Conservation (phyloP, 2,888 invertebrate genomes). For the Chloromyia formosa region DNA sequence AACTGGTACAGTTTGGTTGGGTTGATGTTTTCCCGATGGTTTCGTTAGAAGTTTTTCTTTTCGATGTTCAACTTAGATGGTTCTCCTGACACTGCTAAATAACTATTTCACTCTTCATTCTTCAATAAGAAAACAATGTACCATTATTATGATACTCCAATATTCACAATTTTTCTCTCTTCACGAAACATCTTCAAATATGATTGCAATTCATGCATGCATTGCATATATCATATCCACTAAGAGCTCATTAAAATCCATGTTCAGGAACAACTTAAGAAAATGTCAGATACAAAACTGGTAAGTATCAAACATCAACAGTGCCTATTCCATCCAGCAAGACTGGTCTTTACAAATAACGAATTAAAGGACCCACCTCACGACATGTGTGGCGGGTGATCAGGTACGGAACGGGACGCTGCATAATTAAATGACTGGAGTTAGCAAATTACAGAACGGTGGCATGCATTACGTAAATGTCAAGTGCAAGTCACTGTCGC, state of each 20-base stretch:
- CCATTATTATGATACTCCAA: too few species aligned
- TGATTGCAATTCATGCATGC: too few species aligned
- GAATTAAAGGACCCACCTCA: neutral
- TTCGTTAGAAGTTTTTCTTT: too few species aligned
- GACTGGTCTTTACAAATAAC: neutral
- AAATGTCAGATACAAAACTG: slow-evolving; percentile 4
- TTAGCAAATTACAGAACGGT: slow-evolving; percentile 42
- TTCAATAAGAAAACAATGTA: too few species aligned
- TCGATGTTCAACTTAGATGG: too few species aligned
- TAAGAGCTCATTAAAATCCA: too few species aligned
- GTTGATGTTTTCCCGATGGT: too few species aligned
- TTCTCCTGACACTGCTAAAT: too few species aligned
- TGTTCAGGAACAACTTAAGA: neutral
- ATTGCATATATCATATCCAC: too few species aligned
- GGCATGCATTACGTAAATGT: slow-evolving; percentile 45
- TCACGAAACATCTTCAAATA: too few species aligned
- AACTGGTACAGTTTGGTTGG: too few species aligned
- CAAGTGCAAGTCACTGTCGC: slow-evolving; percentile 46
- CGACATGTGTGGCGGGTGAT: neutral
- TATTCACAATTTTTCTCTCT: neutral
- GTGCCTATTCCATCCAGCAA: neutral
- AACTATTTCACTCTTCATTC: too few species aligned
- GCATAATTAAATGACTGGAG: slow-evolving; percentile 26
- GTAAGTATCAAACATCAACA: neutral
- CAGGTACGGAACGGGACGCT: neutral